These are phyloP conservation scores for Chaetorhynchus papuensis DNA, from an alignment of 2,113 vertebrate species.

Conservation along the genomic window DNA sequence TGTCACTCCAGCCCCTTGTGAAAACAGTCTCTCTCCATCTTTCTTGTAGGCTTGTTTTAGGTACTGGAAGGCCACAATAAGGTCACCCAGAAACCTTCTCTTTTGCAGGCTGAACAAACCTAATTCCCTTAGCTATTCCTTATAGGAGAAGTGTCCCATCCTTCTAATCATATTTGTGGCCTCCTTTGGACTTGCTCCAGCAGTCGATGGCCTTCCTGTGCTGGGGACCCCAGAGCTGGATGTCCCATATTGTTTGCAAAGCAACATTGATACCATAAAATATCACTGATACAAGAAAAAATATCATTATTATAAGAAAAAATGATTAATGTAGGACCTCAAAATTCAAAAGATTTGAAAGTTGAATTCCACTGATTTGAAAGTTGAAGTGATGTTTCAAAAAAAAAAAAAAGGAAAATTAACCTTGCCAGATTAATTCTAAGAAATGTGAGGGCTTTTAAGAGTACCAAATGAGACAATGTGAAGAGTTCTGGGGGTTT, in stretches of 20 bases:
- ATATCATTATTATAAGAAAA: neutral
- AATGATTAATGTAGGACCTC: neutral
- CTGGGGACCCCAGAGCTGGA: neutral
- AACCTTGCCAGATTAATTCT: neutral
- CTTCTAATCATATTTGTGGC: neutral
- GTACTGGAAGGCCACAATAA: neutral
- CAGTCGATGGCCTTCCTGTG: neutral
- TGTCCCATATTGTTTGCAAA: neutral
- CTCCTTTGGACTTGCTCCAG: neutral
- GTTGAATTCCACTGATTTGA: neutral
- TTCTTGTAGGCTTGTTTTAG: neutral
- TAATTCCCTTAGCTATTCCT: neutral
- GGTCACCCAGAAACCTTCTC: neutral
- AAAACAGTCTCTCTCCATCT: neutral
- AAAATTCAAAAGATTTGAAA: neutral
- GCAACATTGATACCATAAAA: neutral
- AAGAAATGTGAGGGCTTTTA: neutral
- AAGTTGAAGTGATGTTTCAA: neutral
- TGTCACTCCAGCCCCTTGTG: neutral
- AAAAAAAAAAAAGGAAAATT: neutral
- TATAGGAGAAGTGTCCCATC: neutral
- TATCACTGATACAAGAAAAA: neutral
- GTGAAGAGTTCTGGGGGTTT: neutral
- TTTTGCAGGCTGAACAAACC: neutral
- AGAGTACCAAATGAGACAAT: neutral